Evolutionary conservation across 2,888 invertebrate species (phyloP).

Genomic region (Eulithis prunata): DNA sequence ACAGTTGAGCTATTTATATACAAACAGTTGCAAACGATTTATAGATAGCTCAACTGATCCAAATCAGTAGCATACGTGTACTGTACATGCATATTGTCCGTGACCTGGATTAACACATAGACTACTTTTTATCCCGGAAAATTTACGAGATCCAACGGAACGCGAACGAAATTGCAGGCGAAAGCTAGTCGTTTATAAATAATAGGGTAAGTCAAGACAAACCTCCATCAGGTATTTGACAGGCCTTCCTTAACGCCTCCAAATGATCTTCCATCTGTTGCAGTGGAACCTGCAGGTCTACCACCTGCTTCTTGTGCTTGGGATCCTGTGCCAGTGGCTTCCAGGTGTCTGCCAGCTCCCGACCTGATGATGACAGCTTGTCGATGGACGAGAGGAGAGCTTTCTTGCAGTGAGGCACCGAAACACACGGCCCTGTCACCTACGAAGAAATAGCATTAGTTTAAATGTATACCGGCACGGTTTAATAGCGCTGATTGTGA

Average conservation of each 20-base stretch:
- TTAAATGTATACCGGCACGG: no score
- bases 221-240: slow-evolving; percentile 24
- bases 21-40: no score
- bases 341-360: slow-evolving; percentile 37
- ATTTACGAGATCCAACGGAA: no score
- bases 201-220: not conserved
- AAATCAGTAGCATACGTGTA: no score
- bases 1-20: no score
- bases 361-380: slow-evolving; percentile 38
- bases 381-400: slow-evolving; percentile 48
- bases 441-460: not conserved
- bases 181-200: no score
- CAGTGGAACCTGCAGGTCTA: slow-evolving; percentile 36
- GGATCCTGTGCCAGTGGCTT: slow-evolving; percentile 29
- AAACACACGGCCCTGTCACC: slow-evolving; percentile 53
- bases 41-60: no score
- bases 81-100: no score
- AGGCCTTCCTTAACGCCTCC: slow-evolving; percentile 27
- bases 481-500: no score
- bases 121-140: no score
- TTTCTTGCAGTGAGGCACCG: slow-evolving; percentile 49
- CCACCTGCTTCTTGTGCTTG: slow-evolving; percentile 28
- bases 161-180: no score
- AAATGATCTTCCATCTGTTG: slow-evolving; percentile 39
- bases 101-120: no score